These are phyloP conservation scores for Hyposoter didymator DNA, from an alignment of 2,888 invertebrate species.

Conservation along the genomic window DNA sequence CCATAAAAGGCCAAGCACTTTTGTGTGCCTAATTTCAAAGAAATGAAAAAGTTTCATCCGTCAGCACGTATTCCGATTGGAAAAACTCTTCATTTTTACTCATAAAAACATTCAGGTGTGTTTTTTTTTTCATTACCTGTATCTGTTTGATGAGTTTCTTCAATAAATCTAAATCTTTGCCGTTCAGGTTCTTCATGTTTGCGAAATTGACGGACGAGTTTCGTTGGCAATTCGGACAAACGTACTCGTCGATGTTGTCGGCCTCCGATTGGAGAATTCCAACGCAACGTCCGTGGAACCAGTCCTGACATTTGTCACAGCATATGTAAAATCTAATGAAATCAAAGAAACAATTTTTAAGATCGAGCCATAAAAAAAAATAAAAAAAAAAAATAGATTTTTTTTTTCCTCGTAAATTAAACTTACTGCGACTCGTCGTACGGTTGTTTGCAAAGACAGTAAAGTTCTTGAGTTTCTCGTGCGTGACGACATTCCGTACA, in stretches of 20 bases:
- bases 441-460: constrained; percentile 97
- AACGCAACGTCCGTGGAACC: constrained; percentile 99
- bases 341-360: constrained; percentile 21
- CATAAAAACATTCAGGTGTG: not conserved
- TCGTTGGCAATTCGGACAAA: constrained; percentile 97
- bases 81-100: not conserved
- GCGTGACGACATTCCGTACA: constrained; percentile 95
- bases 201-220: constrained; percentile 95
- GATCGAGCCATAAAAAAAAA: not conserved
- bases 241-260: constrained; percentile 97
- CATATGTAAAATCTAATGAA: constrained; percentile 96
- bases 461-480: constrained; percentile 95
- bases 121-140: constrained; percentile 87
- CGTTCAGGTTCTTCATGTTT: constrained; percentile 93
- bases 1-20: constrained; percentile 99
- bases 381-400: too few species aligned
- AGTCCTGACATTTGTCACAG: constrained; percentile 99
- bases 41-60: constrained; percentile 25
- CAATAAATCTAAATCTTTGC: constrained; percentile 92
- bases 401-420: not conserved
- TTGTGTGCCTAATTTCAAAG: constrained; percentile 90
- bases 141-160: constrained; percentile 95
- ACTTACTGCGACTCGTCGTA: constrained; percentile 98
- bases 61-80: not conserved
- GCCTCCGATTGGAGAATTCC: constrained; percentile 97